Evolutionary conservation across 1,140 invertebrate species (phyloP).

Genomic region (Prorops nasuta): DNA sequence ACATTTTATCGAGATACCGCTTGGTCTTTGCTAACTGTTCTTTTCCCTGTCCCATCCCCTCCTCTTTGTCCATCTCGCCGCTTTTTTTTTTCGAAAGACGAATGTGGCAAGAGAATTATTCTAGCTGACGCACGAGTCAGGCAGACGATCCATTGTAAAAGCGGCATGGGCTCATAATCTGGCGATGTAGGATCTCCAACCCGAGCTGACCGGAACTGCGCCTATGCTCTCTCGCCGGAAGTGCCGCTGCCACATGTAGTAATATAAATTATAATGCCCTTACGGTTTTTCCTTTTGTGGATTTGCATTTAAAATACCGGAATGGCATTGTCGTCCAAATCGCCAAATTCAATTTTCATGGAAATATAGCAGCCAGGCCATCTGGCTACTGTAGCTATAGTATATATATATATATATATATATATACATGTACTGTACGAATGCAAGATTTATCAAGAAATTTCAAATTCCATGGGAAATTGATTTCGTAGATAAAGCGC

Average conservation of each 20-base stretch:
- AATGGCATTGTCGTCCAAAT: constrained; percentile 43
- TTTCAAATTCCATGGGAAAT: too few species aligned
- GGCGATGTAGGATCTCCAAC: constrained; percentile 52
- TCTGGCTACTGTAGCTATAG: constrained; percentile 11
- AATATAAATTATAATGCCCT: constrained; percentile 57
- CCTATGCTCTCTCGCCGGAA: constrained; percentile 54
- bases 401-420: too few species aligned
- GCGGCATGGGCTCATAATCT: constrained; percentile 51
- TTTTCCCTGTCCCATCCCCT: neutral
- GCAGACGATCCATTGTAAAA: constrained; percentile 52
- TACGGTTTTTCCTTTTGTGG: constrained; percentile 52
- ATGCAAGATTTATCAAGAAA: too few species aligned
- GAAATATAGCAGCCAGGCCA: constrained; percentile 38
- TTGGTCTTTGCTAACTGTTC: neutral
- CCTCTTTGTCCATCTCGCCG: neutral
- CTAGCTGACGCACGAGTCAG: constrained; percentile 47
- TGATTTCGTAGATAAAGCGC: too few species aligned
- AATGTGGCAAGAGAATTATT: constrained; percentile 36
- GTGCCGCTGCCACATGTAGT: constrained; percentile 55
- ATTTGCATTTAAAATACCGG: constrained; percentile 52
- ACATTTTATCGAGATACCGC: too few species aligned
- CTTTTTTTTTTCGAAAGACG: neutral
- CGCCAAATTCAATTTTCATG: constrained; percentile 41
- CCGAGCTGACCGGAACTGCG: constrained; percentile 54
- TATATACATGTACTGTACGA: too few species aligned